Evolutionary conservation across 2,797 vertebrate species (phyloP), one percentile per base, ranked within the genome.

Genomic region (Malacoraja senta): DNA sequence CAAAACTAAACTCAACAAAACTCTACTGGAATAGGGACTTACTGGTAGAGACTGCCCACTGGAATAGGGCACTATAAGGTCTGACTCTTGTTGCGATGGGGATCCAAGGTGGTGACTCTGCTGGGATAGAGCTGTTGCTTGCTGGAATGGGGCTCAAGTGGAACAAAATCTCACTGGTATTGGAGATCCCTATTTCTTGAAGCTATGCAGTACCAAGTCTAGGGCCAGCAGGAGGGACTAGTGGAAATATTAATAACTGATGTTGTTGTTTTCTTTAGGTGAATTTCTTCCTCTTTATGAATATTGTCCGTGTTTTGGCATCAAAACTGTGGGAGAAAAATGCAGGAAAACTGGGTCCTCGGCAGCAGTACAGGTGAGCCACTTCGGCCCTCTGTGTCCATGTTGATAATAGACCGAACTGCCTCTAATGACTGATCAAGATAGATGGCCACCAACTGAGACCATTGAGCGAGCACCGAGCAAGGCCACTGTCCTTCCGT

Each of bases 311-410:
- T 83, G 97, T 98, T 7, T 94, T 98, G 94, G 97, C 97, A 72
- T 97, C 97, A 58, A 98, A 98, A 94, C 95, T 98, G 83, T 97
- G 97, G 97, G 97, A 97, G 94, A 98, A 97, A n/a, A 97, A 97
- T 94, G 97, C 97, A 0, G 97, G 97, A 15, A 97, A 97, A 95
- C 94, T 97, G 94, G 97, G 97, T 94, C 97, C 97, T 24, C 95
- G 97, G 35, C 97, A 98, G 93, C 97, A 98, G 94, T 98, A 98
- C 95, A 95, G 97, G 97, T 98, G 71, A 94, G 71, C 71, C 71
- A 74, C 6, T 68, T 68, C 65, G 10, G 65, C 21, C 71, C 24
- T 26, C 21, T 8, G 8, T 4, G 6, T 0, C 71, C 21, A 7
- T 72, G 71, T 21, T 26, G 24, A 8, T 21, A 74, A 74, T 4